Evolutionary conservation across 1,140 invertebrate species (phyloP).

Genomic region (Nephila pilipes): DNA sequence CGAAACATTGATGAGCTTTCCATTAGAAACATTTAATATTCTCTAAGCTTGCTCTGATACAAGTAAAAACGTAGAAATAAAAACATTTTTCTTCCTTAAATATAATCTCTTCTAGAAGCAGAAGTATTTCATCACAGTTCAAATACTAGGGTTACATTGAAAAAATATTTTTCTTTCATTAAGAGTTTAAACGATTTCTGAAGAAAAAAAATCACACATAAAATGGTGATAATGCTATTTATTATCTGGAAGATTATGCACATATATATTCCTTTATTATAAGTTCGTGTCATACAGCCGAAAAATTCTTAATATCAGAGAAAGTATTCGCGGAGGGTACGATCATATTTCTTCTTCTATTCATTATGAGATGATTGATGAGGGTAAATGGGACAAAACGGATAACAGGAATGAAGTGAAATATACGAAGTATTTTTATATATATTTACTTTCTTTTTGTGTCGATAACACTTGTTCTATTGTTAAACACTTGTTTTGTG

Average conservation of each 20-base stretch:
- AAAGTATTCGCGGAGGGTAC: background rate
- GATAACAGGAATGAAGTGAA: background rate
- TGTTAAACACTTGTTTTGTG: background rate
- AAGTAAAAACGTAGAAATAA: background rate
- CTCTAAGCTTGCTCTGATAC: background rate
- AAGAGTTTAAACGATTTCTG: background rate
- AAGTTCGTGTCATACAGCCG: background rate
- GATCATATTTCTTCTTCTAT: conserved; percentile 1
- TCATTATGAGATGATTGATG: conserved; percentile 3
- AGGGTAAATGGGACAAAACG: background rate
- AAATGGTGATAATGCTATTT: background rate
- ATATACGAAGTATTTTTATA: too few species aligned
- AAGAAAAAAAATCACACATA: background rate
- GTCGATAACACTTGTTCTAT: background rate
- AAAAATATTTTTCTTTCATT: background rate
- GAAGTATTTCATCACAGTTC: background rate
- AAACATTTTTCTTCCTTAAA: background rate
- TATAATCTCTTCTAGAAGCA: background rate
- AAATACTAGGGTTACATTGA: background rate
- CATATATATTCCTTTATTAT: background rate
- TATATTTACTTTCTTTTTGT: background rate
- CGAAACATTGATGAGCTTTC: too few species aligned
- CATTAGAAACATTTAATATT: too few species aligned
- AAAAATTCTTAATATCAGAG: background rate
- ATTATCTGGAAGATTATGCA: background rate